Conservation (phyloP, 2,888 invertebrate species). For the Flexamia atlantica region DNA sequence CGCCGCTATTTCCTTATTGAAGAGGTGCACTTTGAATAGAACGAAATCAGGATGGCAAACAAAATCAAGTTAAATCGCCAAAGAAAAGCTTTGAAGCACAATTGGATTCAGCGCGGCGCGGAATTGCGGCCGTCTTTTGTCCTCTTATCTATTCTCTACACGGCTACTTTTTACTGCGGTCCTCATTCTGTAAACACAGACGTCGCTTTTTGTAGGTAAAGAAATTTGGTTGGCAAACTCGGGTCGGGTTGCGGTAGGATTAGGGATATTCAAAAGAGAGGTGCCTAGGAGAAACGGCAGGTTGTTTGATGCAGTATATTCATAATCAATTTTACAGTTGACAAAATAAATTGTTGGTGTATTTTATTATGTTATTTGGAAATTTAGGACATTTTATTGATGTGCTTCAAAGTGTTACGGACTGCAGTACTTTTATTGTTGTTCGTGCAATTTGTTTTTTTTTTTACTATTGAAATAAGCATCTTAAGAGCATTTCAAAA, state of each 20-base stretch:
- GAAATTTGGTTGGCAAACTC: constrained; percentile 14
- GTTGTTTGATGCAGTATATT: no score
- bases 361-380: no score
- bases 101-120: constrained; percentile 58
- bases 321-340: no score
- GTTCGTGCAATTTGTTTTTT: no score
- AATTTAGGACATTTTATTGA: no score
- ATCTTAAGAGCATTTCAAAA: no score
- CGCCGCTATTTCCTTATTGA: constrained; percentile 58
- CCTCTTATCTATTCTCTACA: constrained; percentile 58
- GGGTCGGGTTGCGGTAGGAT: background rate
- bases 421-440: no score
- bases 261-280: no score
- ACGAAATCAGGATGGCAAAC: constrained; percentile 62
- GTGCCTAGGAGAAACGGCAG: no score
- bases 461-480: no score
- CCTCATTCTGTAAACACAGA: constrained; percentile 53
- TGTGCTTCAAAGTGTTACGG: no score
- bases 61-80: constrained; percentile 64
- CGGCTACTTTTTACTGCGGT: constrained; percentile 54
- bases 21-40: constrained; percentile 61
- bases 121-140: constrained; percentile 53
- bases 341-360: no score
- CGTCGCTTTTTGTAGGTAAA: constrained; percentile 30
- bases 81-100: constrained; percentile 63